Base-by-base conservation (phyloP, 2,888 invertebrate genomes). In the Sarcophaga carnaria region DNA sequence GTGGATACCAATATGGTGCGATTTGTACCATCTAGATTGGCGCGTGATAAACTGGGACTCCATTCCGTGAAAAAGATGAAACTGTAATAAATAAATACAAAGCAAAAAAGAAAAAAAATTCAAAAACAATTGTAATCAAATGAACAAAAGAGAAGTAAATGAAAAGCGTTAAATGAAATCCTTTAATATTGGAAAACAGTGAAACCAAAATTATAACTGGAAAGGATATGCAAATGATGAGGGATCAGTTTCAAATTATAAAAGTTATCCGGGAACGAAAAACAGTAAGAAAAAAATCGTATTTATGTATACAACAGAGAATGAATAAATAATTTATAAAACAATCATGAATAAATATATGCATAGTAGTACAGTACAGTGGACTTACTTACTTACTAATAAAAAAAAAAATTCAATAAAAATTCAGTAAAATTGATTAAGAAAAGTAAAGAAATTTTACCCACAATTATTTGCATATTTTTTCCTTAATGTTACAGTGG, bases 21-120 rank as follows among this genome's bases (percentile, higher is more conserved):
- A 88, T 94, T 94, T n/a, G 93, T 93, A 80, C 97, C 97, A 91
- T 95, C 95, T 91, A 97, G 94, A 89, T 93, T 91, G 10, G 96
- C 95, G 89, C 96, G 94, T 90, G 95, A 95, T 90, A 97, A 93
- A 84, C 92, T 92, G 76, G 92, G 91, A 89, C 96, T 97, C 96
- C 96, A 96, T 92, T 96, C 96, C 37, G 96, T 95, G 93, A 96
- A 96, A 94, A 97, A 97, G 94, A 97, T 95, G 89, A 94, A 94
- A 63, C 96, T 95, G 91, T 63, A 91, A 89, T 11, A n/a, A 20
- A 69, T 62, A 63, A 74, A 60, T 60, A n/a, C 3, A 20, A 27
- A 20, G 22, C 71, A 27, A 67, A 70, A 37, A 74, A 12, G 12
- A 72, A 25, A 14, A 37, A 45, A 78, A 37, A 76, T n/a, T 45